These are phyloP conservation scores for Cephus sareptanus DNA, from an alignment of 2,888 invertebrate species.

Conservation along the genomic window DNA sequence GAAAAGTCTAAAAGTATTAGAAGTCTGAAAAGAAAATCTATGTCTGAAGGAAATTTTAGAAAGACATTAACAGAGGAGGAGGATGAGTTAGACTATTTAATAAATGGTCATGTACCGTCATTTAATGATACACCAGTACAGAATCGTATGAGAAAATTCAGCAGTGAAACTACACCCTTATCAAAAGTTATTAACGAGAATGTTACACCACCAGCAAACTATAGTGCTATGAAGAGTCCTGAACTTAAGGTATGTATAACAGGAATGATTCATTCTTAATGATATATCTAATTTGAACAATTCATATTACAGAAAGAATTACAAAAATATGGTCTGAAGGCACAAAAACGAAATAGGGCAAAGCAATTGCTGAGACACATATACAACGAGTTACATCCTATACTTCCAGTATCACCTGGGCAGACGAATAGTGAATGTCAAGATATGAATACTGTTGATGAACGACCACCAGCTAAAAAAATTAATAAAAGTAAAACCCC, in stretches of 20 bases:
- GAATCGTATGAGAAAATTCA: slow-evolving; percentile 1
- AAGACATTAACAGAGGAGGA: background rate
- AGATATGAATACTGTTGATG: slow-evolving; percentile 20
- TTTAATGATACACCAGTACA: slow-evolving; percentile 3
- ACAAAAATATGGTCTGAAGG: slow-evolving; percentile 69
- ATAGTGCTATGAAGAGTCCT: slow-evolving; percentile 68
- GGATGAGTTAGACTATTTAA: background rate
- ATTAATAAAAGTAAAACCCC: slow-evolving; percentile 8
- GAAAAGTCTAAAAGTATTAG: slow-evolving; percentile 13
- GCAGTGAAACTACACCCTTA: slow-evolving; percentile 5
- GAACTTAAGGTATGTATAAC: slow-evolving; percentile 65
- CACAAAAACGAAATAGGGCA: slow-evolving; percentile 68
- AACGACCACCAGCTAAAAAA: slow-evolving; percentile 35
- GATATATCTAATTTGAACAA: slow-evolving; percentile 9
- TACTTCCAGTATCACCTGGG: slow-evolving; percentile 25
- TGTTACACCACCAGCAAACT: slow-evolving; percentile 69
- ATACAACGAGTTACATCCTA: slow-evolving; percentile 70
- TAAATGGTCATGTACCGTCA: background rate
- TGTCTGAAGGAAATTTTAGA: slow-evolving; percentile 32
- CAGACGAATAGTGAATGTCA: background rate
- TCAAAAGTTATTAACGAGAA: slow-evolving; percentile 32
- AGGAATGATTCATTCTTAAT: slow-evolving; percentile 15
- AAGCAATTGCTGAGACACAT: slow-evolving; percentile 69
- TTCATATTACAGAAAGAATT: slow-evolving; percentile 65
- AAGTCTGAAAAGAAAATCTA: slow-evolving; percentile 38